Evolutionary conservation across 37 sponge, comb jelly and placozoan species (phyloP).

Genomic region (Amphimedon queenslandica): DNA sequence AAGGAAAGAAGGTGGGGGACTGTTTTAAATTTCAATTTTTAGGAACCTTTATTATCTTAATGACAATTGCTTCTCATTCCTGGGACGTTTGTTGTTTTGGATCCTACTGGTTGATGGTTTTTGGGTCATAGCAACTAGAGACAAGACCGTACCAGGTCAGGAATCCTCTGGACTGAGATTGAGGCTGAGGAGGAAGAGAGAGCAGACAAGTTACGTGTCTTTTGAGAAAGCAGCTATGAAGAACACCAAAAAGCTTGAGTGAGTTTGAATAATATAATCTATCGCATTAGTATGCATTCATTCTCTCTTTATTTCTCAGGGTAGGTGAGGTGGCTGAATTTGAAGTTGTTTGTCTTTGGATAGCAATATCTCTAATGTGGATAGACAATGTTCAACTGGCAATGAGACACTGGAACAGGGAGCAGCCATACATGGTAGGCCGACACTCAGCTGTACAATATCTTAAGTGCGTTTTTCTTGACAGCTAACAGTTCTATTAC

Average conservation of each 20-base stretch:
- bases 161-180: background rate
- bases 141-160: background rate
- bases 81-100: background rate
- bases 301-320: background rate
- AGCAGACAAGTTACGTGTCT: background rate
- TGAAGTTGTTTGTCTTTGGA: constrained; percentile 46
- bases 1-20: background rate
- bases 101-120: background rate
- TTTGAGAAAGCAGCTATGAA: background rate
- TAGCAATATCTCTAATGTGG: constrained; percentile 47
- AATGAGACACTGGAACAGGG: constrained; percentile 29
- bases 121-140: background rate
- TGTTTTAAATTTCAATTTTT: no score
- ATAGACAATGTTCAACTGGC: constrained; percentile 44
- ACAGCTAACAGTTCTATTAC: no score
- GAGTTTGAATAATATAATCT: no score
- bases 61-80: background rate
- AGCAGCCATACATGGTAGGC: constrained; percentile 43
- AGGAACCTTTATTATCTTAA: background rate
- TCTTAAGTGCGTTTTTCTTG: no score
- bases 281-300: no score
- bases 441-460: no score
- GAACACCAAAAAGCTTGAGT: background rate
- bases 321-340: constrained; percentile 18
- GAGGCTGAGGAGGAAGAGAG: background rate